A percentile compares a stretch with the other conserved stretches of the same genome.
Evolutionary conservation across 2,113 vertebrate species (phyloP).

Genomic region (Paraplagusia blochii): DNA sequence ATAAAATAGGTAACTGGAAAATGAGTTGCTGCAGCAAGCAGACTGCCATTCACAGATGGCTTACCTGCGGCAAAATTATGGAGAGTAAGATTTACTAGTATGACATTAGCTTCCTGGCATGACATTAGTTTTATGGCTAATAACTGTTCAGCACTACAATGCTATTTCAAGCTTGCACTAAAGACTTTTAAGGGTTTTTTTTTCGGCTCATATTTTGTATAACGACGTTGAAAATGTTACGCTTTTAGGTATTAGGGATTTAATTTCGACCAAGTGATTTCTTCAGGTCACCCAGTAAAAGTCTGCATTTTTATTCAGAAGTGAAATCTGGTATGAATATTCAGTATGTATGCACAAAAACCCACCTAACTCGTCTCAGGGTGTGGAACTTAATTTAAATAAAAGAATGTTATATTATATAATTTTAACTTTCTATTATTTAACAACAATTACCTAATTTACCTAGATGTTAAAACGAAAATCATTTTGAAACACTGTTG

Average conservation of each 20-base stretch:
- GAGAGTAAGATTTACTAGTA: slow-evolving; percentile 59
- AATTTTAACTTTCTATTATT: too few relatives aligned
- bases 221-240: slow-evolving; percentile 18
- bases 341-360: too few relatives aligned
- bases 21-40: slow-evolving; percentile 35
- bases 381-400: too few relatives aligned
- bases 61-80: slow-evolving; percentile 60
- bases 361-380: too few relatives aligned
- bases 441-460: too few relatives aligned
- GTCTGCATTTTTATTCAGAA: slow-evolving; percentile 13
- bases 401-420: too few relatives aligned
- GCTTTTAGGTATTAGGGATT: slow-evolving; percentile 34
- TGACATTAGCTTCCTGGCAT: slow-evolving; percentile 58
- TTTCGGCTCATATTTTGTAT: slow-evolving; percentile 3
- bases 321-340: not conserved
- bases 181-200: not conserved
- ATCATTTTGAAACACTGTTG: too few relatives aligned
- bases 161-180: slow-evolving; percentile 20
- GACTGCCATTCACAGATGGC: slow-evolving; percentile 58
- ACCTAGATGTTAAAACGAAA: too few relatives aligned
- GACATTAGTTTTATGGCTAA: slow-evolving; percentile 64
- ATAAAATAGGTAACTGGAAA: slow-evolving; percentile 43
- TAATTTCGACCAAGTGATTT: slow-evolving; percentile 20
- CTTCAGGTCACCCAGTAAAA: slow-evolving; percentile 12
- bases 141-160: slow-evolving; percentile 36